Percentiles rank a stretch among this genome's conserved stretches.
Evolutionary conservation across 2,888 invertebrate species (phyloP).

Genomic region (Parochlus steinenii): DNA sequence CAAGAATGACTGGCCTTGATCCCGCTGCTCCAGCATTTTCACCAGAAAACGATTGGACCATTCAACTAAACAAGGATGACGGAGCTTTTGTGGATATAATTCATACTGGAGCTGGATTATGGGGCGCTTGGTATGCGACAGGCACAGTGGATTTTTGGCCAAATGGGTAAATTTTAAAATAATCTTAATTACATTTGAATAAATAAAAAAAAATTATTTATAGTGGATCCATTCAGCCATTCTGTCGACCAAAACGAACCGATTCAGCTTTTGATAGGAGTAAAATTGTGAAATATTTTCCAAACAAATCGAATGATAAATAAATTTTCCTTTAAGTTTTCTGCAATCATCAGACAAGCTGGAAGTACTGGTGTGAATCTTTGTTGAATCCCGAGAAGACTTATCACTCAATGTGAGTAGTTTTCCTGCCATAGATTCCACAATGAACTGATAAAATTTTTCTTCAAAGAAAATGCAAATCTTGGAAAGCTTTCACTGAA

Average conservation of each 20-base stretch:
- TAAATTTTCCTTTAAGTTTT: constrained; percentile 7
- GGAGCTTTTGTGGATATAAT: constrained; percentile 36
- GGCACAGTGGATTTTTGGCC: constrained; percentile 46
- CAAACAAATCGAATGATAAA: background rate
- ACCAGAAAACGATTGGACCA: background rate
- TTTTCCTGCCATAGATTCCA: no score
- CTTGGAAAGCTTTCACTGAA: constrained; percentile 2
- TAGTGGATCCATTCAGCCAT: constrained; percentile 40
- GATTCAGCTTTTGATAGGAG: constrained; percentile 3
- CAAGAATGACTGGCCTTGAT: constrained; percentile 40
- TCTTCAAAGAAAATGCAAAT: background rate
- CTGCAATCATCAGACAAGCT: constrained; percentile 7
- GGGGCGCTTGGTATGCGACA: constrained; percentile 33
- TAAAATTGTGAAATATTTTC: no score
- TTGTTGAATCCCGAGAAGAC: constrained; percentile 16
- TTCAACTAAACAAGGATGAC: constrained; percentile 6
- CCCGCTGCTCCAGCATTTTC: constrained; percentile 27
- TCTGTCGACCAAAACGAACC: constrained; percentile 30
- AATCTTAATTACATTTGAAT: no score
- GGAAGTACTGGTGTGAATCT: constrained; percentile 10
- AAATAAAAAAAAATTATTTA: background rate
- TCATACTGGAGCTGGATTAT: constrained; percentile 39
- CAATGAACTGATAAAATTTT: constrained; percentile 22
- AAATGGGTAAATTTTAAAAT: constrained; percentile 25
- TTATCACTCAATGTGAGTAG: no score